Evolutionary conservation across 1,140 invertebrate species (phyloP).

Genomic region (Tetramorium simillimum): DNA sequence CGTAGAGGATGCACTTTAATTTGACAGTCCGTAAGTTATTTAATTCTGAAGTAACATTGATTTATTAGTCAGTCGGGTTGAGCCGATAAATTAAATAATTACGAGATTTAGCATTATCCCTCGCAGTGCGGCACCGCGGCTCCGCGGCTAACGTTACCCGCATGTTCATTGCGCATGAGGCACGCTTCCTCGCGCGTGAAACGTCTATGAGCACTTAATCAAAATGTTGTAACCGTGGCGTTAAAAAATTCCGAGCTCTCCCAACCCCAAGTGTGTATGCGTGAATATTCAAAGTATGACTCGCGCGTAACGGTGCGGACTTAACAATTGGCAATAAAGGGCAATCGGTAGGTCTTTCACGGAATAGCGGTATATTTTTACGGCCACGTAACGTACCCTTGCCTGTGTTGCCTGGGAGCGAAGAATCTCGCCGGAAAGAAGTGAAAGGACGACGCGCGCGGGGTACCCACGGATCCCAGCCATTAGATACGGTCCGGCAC

Average conservation of each 20-base stretch:
- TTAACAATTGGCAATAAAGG: not conserved
- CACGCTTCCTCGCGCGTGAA: not conserved
- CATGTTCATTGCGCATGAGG: not conserved
- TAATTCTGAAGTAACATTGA: slow-evolving; percentile 21
- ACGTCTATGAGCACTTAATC: slow-evolving; percentile 28
- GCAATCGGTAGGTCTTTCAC: slow-evolving; percentile 23
- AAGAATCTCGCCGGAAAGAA: slow-evolving; percentile 6
- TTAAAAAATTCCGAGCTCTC: slow-evolving; percentile 13
- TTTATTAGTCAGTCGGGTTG: slow-evolving; percentile 21
- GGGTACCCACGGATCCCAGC: slow-evolving; percentile 1
- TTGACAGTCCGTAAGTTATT: slow-evolving; percentile 23
- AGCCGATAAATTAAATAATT: slow-evolving; percentile 30
- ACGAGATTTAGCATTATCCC: slow-evolving; percentile 24
- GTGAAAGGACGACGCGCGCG: slow-evolving; percentile 14
- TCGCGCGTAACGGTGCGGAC: slow-evolving; percentile 14
- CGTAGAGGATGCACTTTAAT: slow-evolving; percentile 5
- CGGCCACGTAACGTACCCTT: slow-evolving; percentile 1
- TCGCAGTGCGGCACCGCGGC: not conserved
- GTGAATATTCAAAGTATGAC: not conserved
- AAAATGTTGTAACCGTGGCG: not conserved
- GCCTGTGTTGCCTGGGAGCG: not conserved
- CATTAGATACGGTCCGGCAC: slow-evolving; percentile 16
- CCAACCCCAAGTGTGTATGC: not conserved
- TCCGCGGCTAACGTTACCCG: not conserved
- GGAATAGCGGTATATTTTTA: slow-evolving; percentile 49